Evolutionary conservation across 2,888 invertebrate genomes (phyloP).

Genomic region (Adela reaumurella): DNA sequence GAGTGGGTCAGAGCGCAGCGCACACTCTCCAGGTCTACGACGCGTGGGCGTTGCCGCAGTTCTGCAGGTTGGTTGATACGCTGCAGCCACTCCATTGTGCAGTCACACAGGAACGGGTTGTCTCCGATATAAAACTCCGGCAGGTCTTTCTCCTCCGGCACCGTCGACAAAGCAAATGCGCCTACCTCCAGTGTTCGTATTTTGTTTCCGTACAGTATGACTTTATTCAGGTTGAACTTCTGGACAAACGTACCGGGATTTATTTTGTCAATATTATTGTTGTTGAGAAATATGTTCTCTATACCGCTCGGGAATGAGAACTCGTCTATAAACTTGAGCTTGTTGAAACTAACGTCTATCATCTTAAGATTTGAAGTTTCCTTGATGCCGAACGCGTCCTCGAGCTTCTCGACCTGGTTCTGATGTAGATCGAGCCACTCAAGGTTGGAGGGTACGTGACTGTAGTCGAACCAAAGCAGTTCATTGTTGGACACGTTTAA

Average conservation of each 20-base stretch:
- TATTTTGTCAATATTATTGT: slow-evolving; percentile 68
- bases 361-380: slow-evolving; percentile 67
- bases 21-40: slow-evolving; percentile 76
- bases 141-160: slow-evolving; percentile 63
- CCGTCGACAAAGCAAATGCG: slow-evolving; percentile 64
- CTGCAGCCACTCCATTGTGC: slow-evolving; percentile 84
- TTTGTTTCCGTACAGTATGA: slow-evolving; percentile 72
- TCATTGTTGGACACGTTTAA: slow-evolving; percentile 79
- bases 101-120: slow-evolving; percentile 83
- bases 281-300: slow-evolving; percentile 67
- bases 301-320: slow-evolving; percentile 70
- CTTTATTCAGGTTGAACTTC: slow-evolving; percentile 69
- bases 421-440: slow-evolving; percentile 81
- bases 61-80: slow-evolving; percentile 73
- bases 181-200: slow-evolving; percentile 69
- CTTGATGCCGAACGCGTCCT: slow-evolving; percentile 67
- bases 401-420: slow-evolving; percentile 72
- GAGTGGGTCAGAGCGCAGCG: slow-evolving; percentile 72
- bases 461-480: slow-evolving; percentile 76
- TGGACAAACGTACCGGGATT: slow-evolving; percentile 68
- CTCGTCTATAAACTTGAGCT: slow-evolving; percentile 63
- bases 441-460: slow-evolving; percentile 69
- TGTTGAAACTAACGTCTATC: slow-evolving; percentile 74
- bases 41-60: slow-evolving; percentile 70
- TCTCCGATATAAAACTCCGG: slow-evolving; percentile 77